Percentiles rank a stretch among this genome's conserved stretches.
Evolutionary conservation across 2,888 invertebrate species (phyloP).

Genomic region (Crepidodera aurea): DNA sequence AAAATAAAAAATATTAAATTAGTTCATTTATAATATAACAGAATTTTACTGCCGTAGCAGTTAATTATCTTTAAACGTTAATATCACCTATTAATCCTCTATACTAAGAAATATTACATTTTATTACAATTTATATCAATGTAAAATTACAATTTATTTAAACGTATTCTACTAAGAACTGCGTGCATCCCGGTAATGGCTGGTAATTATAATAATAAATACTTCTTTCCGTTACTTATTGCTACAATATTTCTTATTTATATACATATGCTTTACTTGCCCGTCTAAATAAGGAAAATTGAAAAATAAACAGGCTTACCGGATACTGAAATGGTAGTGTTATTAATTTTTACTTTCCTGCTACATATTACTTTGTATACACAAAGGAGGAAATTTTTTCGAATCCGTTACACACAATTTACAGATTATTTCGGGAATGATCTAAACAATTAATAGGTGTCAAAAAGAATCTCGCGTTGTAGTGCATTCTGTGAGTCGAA

Average conservation of each 20-base stretch:
- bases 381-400: too few species aligned
- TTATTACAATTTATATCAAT: conserved; percentile 3
- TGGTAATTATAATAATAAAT: conserved; percentile 19
- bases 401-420: too few species aligned
- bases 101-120: background rate
- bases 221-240: conserved; percentile 11
- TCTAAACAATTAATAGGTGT: too few species aligned
- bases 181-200: conserved; percentile 14
- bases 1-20: background rate
- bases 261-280: conserved; percentile 1
- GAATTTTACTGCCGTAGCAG: conserved; percentile 7
- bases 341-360: background rate
- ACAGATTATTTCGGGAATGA: too few species aligned
- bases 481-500: too few species aligned
- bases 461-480: too few species aligned
- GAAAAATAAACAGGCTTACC: background rate
- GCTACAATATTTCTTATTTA: conserved; percentile 6
- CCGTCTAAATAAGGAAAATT: background rate
- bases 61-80: conserved; percentile 4
- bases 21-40: background rate
- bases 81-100: conserved; percentile 10
- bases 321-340: background rate
- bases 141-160: conserved; percentile 11
- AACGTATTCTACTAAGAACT: conserved; percentile 16
- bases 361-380: too few species aligned